Evolutionary conservation across 2,113 vertebrate species (phyloP).

Genomic region (Dasyurus viverrinus): DNA sequence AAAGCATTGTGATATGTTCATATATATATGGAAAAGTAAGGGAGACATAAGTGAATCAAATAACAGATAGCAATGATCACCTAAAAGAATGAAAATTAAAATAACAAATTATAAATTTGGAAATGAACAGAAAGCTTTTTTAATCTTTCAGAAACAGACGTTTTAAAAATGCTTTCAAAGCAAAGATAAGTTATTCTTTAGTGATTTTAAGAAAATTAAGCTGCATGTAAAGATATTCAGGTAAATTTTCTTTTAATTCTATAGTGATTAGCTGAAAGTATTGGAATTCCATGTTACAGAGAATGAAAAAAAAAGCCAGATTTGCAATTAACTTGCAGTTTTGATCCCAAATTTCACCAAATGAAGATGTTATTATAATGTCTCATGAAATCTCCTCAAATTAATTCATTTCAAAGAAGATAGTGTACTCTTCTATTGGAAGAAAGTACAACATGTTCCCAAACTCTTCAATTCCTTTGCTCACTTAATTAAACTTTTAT

Average conservation of each 20-base stretch:
- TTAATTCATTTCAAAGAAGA: not conserved
- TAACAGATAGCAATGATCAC: slow-evolving; percentile 30
- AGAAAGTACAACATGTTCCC: slow-evolving; percentile 30
- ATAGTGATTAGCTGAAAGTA: rapidly evolving
- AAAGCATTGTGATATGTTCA: slow-evolving; percentile 5
- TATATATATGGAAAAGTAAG: slow-evolving; percentile 1
- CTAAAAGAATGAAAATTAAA: slow-evolving; percentile 54
- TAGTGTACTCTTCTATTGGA: not conserved
- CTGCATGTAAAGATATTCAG: not conserved
- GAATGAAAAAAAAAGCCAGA: not conserved
- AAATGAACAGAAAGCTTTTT: not conserved
- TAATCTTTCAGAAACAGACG: not conserved
- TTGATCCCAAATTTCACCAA: slow-evolving; percentile 10
- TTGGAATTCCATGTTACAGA: not conserved
- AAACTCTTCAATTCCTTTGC: not conserved
- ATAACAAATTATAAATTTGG: not conserved
- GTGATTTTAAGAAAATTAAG: not conserved
- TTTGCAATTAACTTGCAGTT: not conserved
- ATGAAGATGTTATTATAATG: not conserved
- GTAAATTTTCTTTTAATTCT: not conserved
- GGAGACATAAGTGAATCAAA: slow-evolving; percentile 41
- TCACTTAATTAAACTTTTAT: slow-evolving; percentile 12
- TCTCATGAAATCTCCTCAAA: not conserved
- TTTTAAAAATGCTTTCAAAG: not conserved
- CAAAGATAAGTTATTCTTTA: not conserved